These are phyloP conservation scores for Zeus faber DNA, from an alignment of 2,113 vertebrate species.

Conservation along the genomic window DNA sequence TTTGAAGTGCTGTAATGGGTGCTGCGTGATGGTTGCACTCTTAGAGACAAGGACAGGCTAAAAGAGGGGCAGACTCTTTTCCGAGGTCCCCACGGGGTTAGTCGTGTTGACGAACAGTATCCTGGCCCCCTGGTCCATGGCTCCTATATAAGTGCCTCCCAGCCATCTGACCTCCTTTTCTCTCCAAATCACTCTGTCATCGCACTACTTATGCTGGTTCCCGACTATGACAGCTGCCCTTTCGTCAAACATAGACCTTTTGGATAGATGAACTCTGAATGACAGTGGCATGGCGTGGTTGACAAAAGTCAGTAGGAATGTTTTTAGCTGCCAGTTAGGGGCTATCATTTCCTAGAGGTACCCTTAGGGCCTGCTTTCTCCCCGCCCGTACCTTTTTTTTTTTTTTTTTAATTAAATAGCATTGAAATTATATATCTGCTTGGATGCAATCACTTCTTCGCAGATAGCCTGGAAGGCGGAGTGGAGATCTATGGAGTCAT, in stretches of 20 bases:
- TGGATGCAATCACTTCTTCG: conserved; percentile 1
- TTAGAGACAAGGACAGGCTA: conserved; percentile 20
- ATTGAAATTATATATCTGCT: background rate
- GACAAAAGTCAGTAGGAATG: conserved; percentile 40
- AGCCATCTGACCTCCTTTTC: conserved; percentile 52
- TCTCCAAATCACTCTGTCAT: conserved; percentile 58
- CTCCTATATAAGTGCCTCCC: conserved; percentile 52
- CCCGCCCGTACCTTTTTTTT: background rate
- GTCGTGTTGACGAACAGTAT: conserved; percentile 63
- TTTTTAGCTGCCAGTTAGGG: conserved; percentile 38
- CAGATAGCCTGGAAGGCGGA: conserved; percentile 23
- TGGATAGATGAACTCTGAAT: conserved; percentile 39
- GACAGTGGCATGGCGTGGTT: conserved; percentile 38
- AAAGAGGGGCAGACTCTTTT: conserved; percentile 54
- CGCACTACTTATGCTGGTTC: conserved; percentile 50
- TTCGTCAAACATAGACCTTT: conserved; percentile 51
- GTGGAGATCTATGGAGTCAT: conserved; percentile 35
- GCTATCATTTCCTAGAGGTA: conserved; percentile 15
- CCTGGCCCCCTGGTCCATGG: conserved; percentile 42
- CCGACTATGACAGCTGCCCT: conserved; percentile 63
- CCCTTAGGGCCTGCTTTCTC: conserved; percentile 5
- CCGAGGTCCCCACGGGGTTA: conserved; percentile 48
- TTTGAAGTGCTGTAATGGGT: conserved; percentile 42
- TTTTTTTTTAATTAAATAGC: conserved; percentile 3
- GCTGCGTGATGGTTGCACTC: conserved; percentile 25